A percentile compares a stretch with the other conserved stretches of the same genome.
Conservation (phyloP, 2,797 vertebrate genomes). For the Chloroceryle amazona region DNA sequence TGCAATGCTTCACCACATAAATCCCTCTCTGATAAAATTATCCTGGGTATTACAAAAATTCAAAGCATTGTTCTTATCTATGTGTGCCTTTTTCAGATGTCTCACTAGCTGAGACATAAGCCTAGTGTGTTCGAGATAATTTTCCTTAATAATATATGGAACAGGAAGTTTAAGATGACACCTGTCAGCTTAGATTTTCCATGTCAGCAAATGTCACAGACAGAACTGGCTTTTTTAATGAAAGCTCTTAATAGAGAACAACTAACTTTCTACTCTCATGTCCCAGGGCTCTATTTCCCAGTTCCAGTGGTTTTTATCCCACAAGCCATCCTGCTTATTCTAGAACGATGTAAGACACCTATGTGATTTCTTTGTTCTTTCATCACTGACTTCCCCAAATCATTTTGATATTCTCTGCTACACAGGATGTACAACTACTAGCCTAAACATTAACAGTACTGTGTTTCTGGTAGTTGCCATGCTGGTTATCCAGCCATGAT, state of each 20-base stretch:
- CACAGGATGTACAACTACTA: not conserved
- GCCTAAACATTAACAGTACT: not conserved
- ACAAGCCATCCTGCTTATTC: not conserved
- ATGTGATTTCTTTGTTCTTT: not conserved
- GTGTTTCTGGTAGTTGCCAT: not conserved
- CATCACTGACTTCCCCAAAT: not conserved
- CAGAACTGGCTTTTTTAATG: not conserved
- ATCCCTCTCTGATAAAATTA: conserved; percentile 47
- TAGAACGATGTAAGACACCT: not conserved
- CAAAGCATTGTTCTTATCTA: conserved; percentile 33
- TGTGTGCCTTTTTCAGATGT: not conserved
- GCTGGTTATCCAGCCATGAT: not conserved
- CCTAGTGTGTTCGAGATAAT: not conserved
- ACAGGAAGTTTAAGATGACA: not conserved
- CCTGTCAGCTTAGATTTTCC: not conserved
- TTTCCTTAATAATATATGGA: not conserved
- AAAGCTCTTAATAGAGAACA: not conserved
- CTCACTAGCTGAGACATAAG: not conserved
- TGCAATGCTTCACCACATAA: conserved; percentile 36
- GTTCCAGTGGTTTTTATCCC: not conserved
- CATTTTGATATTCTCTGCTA: not conserved
- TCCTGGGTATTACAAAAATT: conserved; percentile 8
- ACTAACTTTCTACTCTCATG: not conserved
- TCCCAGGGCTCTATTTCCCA: not conserved
- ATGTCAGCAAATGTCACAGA: not conserved